These are phyloP conservation scores for Tridacna gigas DNA, from an alignment of 2,888 invertebrate genomes.

Conservation along the genomic window DNA sequence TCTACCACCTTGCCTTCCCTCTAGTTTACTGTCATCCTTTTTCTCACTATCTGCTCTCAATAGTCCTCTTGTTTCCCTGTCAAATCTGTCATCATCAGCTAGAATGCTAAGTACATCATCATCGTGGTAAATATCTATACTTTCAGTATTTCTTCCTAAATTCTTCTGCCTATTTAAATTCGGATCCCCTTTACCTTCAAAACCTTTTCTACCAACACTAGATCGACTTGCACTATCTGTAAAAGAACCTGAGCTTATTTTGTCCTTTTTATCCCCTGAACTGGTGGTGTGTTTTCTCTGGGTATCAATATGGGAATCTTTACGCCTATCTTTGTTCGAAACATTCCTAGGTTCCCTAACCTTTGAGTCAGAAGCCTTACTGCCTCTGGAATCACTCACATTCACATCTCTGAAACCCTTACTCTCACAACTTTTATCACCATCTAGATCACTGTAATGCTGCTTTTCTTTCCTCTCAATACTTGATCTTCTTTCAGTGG, in stretches of 20 bases:
- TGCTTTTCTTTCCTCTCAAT: not conserved
- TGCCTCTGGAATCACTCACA: too few species aligned
- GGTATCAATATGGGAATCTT: not conserved
- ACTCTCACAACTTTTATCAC: not conserved
- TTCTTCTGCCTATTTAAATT: not conserved
- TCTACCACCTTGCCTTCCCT: not conserved
- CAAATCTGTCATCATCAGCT: constrained; percentile 59
- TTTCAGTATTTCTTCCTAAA: not conserved
- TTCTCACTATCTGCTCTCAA: not conserved
- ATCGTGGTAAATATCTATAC: constrained; percentile 33
- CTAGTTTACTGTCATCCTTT: not conserved
- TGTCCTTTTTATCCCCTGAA: not conserved
- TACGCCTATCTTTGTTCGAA: not conserved
- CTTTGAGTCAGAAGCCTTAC: not conserved
- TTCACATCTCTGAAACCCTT: not conserved
- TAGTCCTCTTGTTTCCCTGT: constrained; percentile 34
- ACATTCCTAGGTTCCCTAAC: not conserved
- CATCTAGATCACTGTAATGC: not conserved
- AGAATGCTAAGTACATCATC: constrained; percentile 57
- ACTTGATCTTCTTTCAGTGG: too few species aligned
- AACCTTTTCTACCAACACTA: not conserved
- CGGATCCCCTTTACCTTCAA: constrained; percentile 3
- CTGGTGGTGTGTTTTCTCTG: not conserved
- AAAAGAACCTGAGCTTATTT: not conserved
- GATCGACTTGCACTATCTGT: not conserved